Conservation (phyloP, 2,888 invertebrate genomes). For the Amphipyra tragopoginis region DNA sequence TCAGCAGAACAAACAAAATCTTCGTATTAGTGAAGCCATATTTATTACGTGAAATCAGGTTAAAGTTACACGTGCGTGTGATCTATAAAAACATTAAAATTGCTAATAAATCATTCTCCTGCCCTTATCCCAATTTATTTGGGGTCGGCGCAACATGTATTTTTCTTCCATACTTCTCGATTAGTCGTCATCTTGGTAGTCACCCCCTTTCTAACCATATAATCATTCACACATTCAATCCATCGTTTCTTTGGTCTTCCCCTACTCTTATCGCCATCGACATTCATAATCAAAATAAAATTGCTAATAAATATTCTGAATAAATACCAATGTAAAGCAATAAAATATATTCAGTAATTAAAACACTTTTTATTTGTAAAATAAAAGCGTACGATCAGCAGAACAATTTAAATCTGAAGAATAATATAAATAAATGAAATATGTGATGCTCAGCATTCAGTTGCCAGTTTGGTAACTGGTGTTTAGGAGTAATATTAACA, state of each 20-base stretch:
- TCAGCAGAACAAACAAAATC: too few relatives aligned
- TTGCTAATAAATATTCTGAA: neutral
- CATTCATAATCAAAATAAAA: too few relatives aligned
- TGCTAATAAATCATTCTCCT: conserved; percentile 12
- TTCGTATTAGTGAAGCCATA: neutral
- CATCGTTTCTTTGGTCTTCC: too few relatives aligned
- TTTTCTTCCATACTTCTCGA: too few relatives aligned
- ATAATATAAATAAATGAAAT: conserved; percentile 2
- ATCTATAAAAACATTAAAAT: conserved; percentile 8
- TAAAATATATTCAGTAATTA: conserved; percentile 16
- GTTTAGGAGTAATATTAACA: too few relatives aligned
- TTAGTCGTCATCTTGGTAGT: too few relatives aligned
- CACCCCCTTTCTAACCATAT: too few relatives aligned
- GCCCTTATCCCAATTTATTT: too few relatives aligned
- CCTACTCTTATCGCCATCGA: too few relatives aligned
- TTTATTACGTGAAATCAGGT: conserved; percentile 8
- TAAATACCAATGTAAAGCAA: conserved; percentile 16
- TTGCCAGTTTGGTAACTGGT: too few relatives aligned
- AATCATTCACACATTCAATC: too few relatives aligned
- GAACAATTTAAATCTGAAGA: conserved; percentile 13
- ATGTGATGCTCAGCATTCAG: conserved; percentile 11
- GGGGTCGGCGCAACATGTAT: too few relatives aligned
- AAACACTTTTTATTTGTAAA: conserved; percentile 11
- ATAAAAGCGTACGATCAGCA: conserved; percentile 23
- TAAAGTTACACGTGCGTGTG: conserved; percentile 5